Conservation (phyloP, 2,797 vertebrate species). For the Mormyrus hasselquistii region DNA sequence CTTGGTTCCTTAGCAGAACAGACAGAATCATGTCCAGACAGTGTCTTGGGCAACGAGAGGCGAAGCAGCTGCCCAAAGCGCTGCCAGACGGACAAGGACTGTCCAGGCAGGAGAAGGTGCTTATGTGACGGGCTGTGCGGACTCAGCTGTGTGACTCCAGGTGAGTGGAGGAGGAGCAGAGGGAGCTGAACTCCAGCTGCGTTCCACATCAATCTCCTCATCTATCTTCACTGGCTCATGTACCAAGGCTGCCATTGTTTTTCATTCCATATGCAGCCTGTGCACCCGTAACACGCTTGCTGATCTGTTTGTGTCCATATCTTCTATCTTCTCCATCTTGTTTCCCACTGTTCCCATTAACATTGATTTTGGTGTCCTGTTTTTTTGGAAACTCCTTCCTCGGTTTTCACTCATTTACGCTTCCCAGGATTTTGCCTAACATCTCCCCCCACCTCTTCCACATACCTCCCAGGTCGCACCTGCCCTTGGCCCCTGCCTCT, state of each 20-base stretch:
- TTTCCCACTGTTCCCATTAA: not conserved
- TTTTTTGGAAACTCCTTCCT: not conserved
- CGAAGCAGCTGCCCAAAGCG: slow-evolving; percentile 61
- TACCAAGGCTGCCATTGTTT: not conserved
- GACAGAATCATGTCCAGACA: slow-evolving; percentile 56
- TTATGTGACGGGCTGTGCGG: slow-evolving; percentile 74
- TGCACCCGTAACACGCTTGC: not conserved
- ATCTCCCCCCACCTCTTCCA: not conserved
- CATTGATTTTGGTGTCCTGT: not conserved
- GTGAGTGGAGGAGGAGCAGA: slow-evolving; percentile 39
- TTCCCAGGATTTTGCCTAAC: not conserved
- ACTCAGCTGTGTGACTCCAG: slow-evolving; percentile 72
- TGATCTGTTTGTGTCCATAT: not conserved
- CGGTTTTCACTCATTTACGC: not conserved
- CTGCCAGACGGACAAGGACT: slow-evolving; percentile 61
- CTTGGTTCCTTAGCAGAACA: slow-evolving; percentile 27
- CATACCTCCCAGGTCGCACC: slow-evolving; percentile 50
- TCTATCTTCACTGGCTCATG: not conserved
- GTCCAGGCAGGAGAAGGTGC: slow-evolving; percentile 65
- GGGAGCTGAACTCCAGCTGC: not conserved
- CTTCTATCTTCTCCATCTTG: not conserved
- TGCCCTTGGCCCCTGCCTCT: slow-evolving; percentile 69
- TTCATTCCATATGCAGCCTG: not conserved
- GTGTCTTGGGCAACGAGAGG: slow-evolving; percentile 58
- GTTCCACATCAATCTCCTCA: not conserved